These are phyloP conservation scores for Heliocidaris tuberculata DNA, from an alignment of 35 echinoderm and acorn worm genomes.

Conservation along the genomic window DNA sequence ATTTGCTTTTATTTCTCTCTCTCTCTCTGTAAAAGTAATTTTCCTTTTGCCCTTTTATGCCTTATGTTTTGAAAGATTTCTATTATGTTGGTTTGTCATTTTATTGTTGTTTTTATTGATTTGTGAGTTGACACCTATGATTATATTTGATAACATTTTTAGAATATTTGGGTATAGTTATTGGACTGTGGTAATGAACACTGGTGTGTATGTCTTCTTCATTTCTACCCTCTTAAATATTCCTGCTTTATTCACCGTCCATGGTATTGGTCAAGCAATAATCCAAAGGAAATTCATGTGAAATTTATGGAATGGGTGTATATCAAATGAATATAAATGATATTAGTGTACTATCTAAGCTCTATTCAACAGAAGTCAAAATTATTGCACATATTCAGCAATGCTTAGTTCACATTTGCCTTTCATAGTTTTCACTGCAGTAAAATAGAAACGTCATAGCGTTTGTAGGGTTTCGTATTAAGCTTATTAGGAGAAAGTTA, in stretches of 20 bases:
- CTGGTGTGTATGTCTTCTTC: too few species aligned
- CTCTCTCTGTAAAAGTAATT: not conserved
- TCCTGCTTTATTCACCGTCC: not conserved
- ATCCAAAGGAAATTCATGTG: not conserved
- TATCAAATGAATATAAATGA: too few species aligned
- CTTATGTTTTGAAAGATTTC: not conserved
- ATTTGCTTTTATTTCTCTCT: not conserved
- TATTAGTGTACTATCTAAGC: too few species aligned
- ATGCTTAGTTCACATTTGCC: too few species aligned
- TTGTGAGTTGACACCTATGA: not conserved
- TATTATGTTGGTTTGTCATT: not conserved
- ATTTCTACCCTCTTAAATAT: not conserved
- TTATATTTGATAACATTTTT: not conserved
- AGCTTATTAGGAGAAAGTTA: too few species aligned
- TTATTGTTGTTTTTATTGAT: not conserved
- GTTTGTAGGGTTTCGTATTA: too few species aligned
- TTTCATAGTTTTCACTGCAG: too few species aligned
- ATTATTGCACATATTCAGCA: too few species aligned
- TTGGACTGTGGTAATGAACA: too few species aligned
- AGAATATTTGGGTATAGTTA: not conserved
- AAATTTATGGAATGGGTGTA: not conserved
- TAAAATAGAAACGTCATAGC: too few species aligned
- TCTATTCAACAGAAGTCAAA: too few species aligned
- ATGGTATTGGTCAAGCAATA: conserved; percentile 5
- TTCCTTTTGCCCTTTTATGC: not conserved